These are phyloP conservation scores for Carassius carassius DNA, from an alignment of 2,113 vertebrate species.

Conservation along the genomic window DNA sequence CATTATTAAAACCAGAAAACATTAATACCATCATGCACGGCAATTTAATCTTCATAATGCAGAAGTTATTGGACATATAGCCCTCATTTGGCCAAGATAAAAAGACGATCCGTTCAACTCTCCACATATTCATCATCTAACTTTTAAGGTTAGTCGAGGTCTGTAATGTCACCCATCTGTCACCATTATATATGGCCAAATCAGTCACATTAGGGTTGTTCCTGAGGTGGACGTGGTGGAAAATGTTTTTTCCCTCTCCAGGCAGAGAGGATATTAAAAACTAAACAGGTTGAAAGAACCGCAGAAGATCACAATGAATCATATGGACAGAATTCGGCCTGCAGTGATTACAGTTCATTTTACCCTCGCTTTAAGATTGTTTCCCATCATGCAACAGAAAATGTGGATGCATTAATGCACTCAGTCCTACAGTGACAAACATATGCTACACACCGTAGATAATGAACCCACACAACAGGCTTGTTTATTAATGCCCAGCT, in stretches of 20 bases:
- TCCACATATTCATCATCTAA: slow-evolving; percentile 22
- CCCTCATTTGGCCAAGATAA: slow-evolving; percentile 13
- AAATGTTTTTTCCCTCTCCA: not conserved
- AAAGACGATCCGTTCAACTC: not conserved
- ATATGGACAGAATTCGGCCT: slow-evolving; percentile 21
- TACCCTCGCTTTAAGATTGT: slow-evolving; percentile 24
- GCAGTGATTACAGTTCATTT: slow-evolving; percentile 4
- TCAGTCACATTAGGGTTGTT: not conserved
- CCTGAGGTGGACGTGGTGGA: not conserved
- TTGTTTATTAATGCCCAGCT: slow-evolving; percentile 10
- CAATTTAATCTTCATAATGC: slow-evolving; percentile 12
- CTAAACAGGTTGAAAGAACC: slow-evolving; percentile 2
- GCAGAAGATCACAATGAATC: slow-evolving; percentile 35
- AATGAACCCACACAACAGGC: slow-evolving; percentile 19
- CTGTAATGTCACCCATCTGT: slow-evolving; percentile 37
- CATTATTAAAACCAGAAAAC: slow-evolving; percentile 18
- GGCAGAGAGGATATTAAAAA: slow-evolving; percentile 18
- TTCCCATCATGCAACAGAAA: slow-evolving; percentile 17
- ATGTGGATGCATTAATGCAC: not conserved
- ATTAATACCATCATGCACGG: slow-evolving; percentile 7
- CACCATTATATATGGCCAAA: slow-evolving; percentile 32
- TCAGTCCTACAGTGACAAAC: slow-evolving; percentile 19
- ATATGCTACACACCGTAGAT: not conserved
- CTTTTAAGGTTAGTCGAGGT: slow-evolving; percentile 35
- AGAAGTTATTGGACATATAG: slow-evolving; percentile 1